phyloP scores from a whole-genome alignment of 2,888 invertebrate species.

The Hirtodrosophila trivittata region DNA sequence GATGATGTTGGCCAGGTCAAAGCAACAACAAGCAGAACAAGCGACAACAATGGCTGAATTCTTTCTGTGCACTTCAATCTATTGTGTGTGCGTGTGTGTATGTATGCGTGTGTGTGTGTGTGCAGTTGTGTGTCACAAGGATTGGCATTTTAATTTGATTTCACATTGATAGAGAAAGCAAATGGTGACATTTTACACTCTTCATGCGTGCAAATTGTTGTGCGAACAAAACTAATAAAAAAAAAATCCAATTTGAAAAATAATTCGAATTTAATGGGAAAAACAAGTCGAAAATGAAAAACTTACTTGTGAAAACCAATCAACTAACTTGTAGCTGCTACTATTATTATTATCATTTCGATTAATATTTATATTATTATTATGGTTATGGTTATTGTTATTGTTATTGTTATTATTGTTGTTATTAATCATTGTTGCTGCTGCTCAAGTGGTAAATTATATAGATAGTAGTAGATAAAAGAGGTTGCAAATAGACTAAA shows the following conservation, averaged over 20 bases:
- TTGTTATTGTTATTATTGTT: conserved; percentile 17
- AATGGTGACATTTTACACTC: conserved; percentile 40
- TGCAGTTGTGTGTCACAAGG: conserved; percentile 46
- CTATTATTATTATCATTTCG: conserved; percentile 26
- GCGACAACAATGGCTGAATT: conserved; percentile 44
- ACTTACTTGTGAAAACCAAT: conserved; percentile 83
- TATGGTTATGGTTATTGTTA: conserved; percentile 19
- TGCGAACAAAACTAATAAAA: conserved; percentile 29
- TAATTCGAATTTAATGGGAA: conserved; percentile 1
- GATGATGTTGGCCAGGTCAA: conserved; percentile 17
- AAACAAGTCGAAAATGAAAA: conserved; percentile 33
- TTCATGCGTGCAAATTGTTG: conserved; percentile 27
- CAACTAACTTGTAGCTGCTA: conserved; percentile 71
- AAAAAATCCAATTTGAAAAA: conserved; percentile 9
- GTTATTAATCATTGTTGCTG: background rate
- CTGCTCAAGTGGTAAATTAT: too few relatives aligned
- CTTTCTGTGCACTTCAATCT: conserved; percentile 4
- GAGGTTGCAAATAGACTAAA: too few relatives aligned
- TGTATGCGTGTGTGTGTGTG: conserved; percentile 14
- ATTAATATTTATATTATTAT: conserved; percentile 13
- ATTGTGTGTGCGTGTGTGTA: conserved; percentile 2
- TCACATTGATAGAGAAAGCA: conserved; percentile 56
- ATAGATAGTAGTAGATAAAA: too few relatives aligned
- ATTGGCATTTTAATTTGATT: conserved; percentile 78
- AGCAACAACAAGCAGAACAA: conserved; percentile 25